These are phyloP conservation scores for Aspiorhynchus laticeps DNA, from an alignment of 2,113 vertebrate genomes.

Conservation along the genomic window DNA sequence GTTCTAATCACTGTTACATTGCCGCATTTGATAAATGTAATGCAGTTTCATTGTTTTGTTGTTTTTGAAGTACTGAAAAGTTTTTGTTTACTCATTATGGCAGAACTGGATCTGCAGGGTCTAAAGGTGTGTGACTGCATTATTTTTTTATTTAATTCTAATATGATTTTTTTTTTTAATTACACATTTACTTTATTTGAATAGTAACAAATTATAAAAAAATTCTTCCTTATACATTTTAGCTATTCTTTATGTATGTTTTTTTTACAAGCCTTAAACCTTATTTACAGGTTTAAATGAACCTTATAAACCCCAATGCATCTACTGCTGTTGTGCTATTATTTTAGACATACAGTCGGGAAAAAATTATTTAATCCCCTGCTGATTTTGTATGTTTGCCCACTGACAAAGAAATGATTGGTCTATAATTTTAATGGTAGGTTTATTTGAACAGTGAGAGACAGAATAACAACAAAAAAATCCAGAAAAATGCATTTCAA, in stretches of 20 bases:
- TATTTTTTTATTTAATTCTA: background rate
- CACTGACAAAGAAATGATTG: too few relatives aligned
- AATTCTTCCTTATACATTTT: background rate
- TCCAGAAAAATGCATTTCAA: too few relatives aligned
- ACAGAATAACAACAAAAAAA: too few relatives aligned
- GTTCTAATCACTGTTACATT: background rate
- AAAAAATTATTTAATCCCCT: too few relatives aligned
- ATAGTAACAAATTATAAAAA: background rate
- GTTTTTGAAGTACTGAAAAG: background rate
- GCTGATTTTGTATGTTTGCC: too few relatives aligned
- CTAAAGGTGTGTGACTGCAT: background rate
- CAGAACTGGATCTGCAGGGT: background rate
- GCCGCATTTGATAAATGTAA: background rate
- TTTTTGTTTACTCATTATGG: background rate
- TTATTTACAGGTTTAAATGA: background rate
- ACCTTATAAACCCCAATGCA: too few relatives aligned
- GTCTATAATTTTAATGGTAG: too few relatives aligned
- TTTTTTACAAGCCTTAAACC: background rate
- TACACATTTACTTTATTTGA: background rate
- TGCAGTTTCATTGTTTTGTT: background rate
- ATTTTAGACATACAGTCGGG: too few relatives aligned
- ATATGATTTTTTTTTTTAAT: background rate
- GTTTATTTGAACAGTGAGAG: too few relatives aligned
- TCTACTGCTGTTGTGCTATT: too few relatives aligned
- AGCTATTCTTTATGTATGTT: background rate